Conservation (phyloP, 2,888 invertebrate genomes). For the Hipparchia semele region DNA sequence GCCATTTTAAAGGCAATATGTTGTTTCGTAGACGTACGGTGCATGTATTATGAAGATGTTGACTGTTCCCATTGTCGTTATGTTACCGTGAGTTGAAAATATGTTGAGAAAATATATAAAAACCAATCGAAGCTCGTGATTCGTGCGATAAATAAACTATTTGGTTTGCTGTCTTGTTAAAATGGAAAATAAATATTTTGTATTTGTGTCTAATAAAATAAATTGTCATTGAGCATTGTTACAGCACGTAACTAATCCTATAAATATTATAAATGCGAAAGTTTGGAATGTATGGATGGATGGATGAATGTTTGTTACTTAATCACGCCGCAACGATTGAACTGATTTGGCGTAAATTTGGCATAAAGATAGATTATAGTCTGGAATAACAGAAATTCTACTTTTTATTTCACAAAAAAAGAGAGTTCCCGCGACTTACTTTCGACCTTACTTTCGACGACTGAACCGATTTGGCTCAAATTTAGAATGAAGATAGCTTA, state of each 20-base stretch:
- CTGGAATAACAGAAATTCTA: no score
- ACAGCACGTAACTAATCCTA: background rate
- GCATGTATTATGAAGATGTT: constrained; percentile 51
- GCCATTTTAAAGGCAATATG: constrained; percentile 66
- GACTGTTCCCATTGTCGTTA: constrained; percentile 57
- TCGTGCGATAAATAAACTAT: background rate
- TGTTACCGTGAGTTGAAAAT: constrained; percentile 16
- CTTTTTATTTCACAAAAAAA: no score
- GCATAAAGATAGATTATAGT: no score
- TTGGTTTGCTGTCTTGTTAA: background rate
- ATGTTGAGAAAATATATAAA: constrained; percentile 34
- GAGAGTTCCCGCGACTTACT: no score
- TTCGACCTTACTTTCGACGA: no score
- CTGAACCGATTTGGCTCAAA: no score
- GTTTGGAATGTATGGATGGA: no score
- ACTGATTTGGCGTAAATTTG: no score
- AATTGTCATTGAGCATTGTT: background rate
- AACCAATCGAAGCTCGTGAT: background rate
- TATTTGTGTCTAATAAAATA: background rate
- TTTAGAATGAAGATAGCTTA: no score
- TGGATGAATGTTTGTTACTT: no score
- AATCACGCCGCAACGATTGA: no score
- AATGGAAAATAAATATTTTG: constrained; percentile 9
- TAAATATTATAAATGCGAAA: no score
- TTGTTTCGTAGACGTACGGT: constrained; percentile 59